phyloP scores from a whole-genome alignment of 53 echinoderm and acorn worm species.

The Astropecten irregularis region DNA sequence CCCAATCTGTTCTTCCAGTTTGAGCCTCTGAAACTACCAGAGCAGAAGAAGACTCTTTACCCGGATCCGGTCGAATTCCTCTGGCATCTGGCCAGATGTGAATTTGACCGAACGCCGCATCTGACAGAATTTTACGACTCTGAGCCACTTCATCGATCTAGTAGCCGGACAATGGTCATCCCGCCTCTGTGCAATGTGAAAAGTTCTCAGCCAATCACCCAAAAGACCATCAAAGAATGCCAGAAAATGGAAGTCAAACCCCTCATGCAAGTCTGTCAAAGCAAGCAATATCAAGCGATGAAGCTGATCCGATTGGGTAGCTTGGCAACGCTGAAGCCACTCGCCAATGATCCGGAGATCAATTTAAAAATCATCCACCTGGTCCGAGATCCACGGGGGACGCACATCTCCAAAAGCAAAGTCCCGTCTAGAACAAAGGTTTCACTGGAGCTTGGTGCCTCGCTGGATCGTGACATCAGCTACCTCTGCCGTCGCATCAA shows the following conservation, averaged over 20 bases:
- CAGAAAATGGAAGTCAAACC: constrained; percentile 31
- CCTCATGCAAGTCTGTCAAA: constrained; percentile 58
- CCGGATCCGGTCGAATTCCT: constrained; percentile 64
- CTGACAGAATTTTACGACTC: constrained; percentile 78
- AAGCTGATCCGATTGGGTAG: constrained; percentile 84
- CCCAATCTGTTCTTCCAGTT: constrained; percentile 92
- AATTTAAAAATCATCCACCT: constrained; percentile 95
- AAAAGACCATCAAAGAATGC: constrained; percentile 37
- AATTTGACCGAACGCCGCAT: constrained; percentile 74
- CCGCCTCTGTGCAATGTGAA: constrained; percentile 77
- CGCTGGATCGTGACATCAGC: constrained; percentile 58
- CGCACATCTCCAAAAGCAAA: constrained; percentile 63
- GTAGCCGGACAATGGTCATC: constrained; percentile 66
- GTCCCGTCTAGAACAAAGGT: constrained; percentile 24
- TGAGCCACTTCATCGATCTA: constrained; percentile 79
- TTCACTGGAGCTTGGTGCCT: constrained; percentile 45
- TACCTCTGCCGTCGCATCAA: constrained; percentile 83
- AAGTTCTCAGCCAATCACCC: background rate
- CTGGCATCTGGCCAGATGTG: constrained; percentile 70
- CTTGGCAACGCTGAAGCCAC: constrained; percentile 56
- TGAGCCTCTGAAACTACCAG: constrained; percentile 91
- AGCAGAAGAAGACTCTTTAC: constrained; percentile 72
- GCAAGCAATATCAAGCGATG: constrained; percentile 66
- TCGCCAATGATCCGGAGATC: constrained; percentile 62
- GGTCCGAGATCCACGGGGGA: constrained; percentile 89